Evolutionary conservation across 2,797 vertebrate genomes (phyloP), one percentile per base, ranked within the genome.

Genomic region (Myripristis murdjan): DNA sequence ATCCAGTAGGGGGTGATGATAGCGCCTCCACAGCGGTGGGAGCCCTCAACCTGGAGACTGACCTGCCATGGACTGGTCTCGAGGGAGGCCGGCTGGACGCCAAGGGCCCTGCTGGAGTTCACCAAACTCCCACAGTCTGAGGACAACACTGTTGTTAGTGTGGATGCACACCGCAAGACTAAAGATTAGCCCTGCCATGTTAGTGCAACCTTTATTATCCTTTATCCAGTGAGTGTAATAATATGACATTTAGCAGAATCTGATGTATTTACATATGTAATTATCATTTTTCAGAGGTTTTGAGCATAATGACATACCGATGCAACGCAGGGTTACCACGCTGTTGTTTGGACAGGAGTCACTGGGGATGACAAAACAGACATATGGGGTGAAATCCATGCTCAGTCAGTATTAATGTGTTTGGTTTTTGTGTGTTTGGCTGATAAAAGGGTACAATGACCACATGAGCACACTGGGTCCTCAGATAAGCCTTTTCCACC

Each of bases 51-150:
- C 0, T 94, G 95, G 26, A 97, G 94, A 77, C 96, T 97, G 83
- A 96, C 95, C 87, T 96, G 96, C 96, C 96, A 97, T 0, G 95
- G 96, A 96, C 96, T 97, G 0, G 95, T 83, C 1, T 92, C 94
- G 0, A 0, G 52, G 0, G 2, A 10, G 0, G 95, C 93, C 0
- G 0, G 14, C 0, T 35, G 82, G 46, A 92, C 94, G 0, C 93
- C 90, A 57, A 95, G 91, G 0, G 95, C 93, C 66, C 92, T 91
- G 83, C 77, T 91, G 73, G 91, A 92, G 6, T 56, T 26, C 26
- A 70, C 5, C 2, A 78, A 67, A 1, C 48, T 28, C 8, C 91
- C 87, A 46, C 90, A 90, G 4, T 54, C 82, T 88, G 44, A 2
- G 1, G 57, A 22, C 37, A 64, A n/a, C 23, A 58, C 2, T 7